Evolutionary conservation across 1,140 invertebrate species (phyloP).

Genomic region (Palaemon carinicauda): DNA sequence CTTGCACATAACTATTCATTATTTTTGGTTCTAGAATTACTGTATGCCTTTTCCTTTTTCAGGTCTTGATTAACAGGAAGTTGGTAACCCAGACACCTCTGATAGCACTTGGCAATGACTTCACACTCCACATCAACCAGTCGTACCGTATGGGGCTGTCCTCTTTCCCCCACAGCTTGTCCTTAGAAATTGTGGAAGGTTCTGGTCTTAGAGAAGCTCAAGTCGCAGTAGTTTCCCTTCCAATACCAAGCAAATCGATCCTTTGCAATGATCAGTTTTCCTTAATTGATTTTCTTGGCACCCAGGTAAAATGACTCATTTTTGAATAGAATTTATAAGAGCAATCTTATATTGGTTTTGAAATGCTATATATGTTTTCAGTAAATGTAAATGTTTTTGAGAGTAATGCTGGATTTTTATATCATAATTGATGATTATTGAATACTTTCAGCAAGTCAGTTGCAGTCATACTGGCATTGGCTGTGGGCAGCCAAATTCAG

Average conservation of each 20-base stretch:
- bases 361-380: no score
- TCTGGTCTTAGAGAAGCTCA: constrained; percentile 10
- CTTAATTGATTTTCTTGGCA: constrained; percentile 23
- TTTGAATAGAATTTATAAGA: no score
- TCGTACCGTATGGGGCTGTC: constrained; percentile 39
- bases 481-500: constrained; percentile 23
- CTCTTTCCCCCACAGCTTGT: neutral
- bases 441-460: neutral
- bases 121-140: constrained; percentile 17
- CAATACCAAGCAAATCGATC: constrained; percentile 15
- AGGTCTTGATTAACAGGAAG: constrained; percentile 44
- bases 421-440: neutral
- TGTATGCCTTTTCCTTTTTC: neutral
- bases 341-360: no score
- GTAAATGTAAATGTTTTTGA: no score
- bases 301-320: neutral
- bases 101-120: neutral
- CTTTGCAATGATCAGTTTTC: neutral
- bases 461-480: constrained; percentile 24
- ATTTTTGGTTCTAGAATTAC: no score
- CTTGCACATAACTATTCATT: neutral
- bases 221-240: constrained; percentile 5
- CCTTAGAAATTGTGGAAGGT: constrained; percentile 22
- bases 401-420: no score
- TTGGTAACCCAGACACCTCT: constrained; percentile 31